Percentiles rank a stretch among this genome's conserved stretches.
phyloP scores from a whole-genome alignment of 1,140 invertebrate species.

The Zaprionus davidi region DNA sequence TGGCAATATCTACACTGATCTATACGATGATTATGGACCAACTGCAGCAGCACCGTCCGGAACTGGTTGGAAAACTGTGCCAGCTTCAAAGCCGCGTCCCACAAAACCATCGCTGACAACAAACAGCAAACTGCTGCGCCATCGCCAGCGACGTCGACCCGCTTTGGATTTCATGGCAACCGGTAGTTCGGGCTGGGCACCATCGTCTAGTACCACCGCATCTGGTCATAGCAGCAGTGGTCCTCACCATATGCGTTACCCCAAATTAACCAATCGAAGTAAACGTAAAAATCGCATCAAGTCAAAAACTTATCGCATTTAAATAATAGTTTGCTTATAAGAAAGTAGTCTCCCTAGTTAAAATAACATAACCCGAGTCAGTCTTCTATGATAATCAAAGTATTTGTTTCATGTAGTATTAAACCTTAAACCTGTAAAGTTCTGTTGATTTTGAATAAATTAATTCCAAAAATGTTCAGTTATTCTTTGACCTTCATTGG shows the following conservation, averaged over 20 bases:
- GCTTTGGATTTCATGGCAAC: not conserved
- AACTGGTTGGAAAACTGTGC: not conserved
- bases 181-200: not conserved
- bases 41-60: constrained; percentile 2
- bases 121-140: not conserved
- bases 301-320: constrained; percentile 61
- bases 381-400: not conserved
- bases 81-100: not conserved
- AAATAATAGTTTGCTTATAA: not conserved
- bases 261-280: constrained; percentile 58
- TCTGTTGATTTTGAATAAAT: constrained; percentile 7
- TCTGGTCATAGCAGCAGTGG: not conserved
- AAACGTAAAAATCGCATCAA: constrained; percentile 70
- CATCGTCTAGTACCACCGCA: not conserved
- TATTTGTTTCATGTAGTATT: not conserved
- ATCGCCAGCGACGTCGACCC: constrained; percentile 21
- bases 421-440: not conserved
- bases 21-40: constrained; percentile 46
- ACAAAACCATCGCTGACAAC: constrained; percentile 17
- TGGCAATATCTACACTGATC: constrained; percentile 29
- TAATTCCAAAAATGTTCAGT: not conserved
- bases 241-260: constrained; percentile 47
- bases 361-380: constrained; percentile 17
- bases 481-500: not conserved
- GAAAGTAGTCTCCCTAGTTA: constrained; percentile 14